phyloP scores from a whole-genome alignment of 2,888 invertebrate species.

The Alentia gelatinosa region DNA sequence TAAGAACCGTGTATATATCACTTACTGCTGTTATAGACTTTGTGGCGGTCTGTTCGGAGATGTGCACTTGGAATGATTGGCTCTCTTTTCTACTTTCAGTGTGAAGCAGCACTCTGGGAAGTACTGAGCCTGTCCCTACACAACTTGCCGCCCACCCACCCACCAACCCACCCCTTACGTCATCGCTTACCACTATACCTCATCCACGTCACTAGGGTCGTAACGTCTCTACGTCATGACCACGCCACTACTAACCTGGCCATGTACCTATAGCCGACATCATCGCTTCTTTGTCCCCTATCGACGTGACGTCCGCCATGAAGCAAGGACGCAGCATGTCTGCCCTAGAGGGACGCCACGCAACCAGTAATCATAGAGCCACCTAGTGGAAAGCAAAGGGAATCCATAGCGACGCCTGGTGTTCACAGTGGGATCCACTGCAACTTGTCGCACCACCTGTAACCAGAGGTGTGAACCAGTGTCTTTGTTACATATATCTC shows the following conservation, averaged over 20 bases:
- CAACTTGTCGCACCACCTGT: not conserved
- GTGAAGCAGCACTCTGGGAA: conserved; percentile 70
- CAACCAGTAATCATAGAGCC: not conserved
- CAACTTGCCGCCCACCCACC: not conserved
- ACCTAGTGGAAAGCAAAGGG: not conserved
- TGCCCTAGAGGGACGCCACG: not conserved
- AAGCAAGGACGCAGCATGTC: no score
- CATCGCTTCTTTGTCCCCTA: not conserved
- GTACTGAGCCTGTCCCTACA: conserved; percentile 51
- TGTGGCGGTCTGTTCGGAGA: no score
- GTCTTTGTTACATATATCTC: conserved; percentile 46
- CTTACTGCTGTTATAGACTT: no score
- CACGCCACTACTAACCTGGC: not conserved
- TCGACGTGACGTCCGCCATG: not conserved
- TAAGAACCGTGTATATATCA: no score
- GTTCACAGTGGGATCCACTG: not conserved
- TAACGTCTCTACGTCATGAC: not conserved
- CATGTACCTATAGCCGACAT: conserved; percentile 17
- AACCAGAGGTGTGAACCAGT: conserved; percentile 15
- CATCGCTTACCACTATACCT: conserved; percentile 43
- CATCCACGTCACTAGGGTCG: conserved; percentile 36
- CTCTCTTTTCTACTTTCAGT: conserved; percentile 64
- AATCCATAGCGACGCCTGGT: not conserved
- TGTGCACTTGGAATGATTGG: not conserved
- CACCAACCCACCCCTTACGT: not conserved